Percentiles rank a stretch among this genome's conserved stretches.
These are phyloP conservation scores for Progne subis DNA, from an alignment of 2,113 vertebrate genomes.

Conservation along the genomic window DNA sequence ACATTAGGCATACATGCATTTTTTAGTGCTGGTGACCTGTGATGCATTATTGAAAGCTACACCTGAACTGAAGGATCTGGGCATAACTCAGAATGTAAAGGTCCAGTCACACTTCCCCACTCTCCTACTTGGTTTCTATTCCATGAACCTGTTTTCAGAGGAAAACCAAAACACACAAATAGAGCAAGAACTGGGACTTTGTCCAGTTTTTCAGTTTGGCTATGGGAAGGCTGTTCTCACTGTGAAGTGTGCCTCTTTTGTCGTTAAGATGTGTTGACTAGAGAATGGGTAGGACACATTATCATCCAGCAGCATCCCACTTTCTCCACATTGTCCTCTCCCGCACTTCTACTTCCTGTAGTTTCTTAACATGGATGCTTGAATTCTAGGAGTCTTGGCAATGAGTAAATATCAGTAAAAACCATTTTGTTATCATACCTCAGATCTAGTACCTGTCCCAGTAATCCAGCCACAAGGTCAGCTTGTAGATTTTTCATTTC, in stretches of 20 bases:
- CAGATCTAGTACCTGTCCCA: not conserved
- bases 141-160: not conserved
- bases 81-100: not conserved
- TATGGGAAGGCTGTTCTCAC: not conserved
- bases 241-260: not conserved
- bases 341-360: not conserved
- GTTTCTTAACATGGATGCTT: not conserved
- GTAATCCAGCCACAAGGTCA: not conserved
- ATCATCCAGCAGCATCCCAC: not conserved
- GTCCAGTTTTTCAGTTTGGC: not conserved
- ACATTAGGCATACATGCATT: not conserved
- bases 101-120: not conserved
- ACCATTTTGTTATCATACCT: not conserved
- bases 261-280: not conserved
- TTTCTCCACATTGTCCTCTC: not conserved
- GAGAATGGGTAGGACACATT: not conserved
- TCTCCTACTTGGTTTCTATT: not conserved
- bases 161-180: not conserved
- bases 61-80: not conserved
- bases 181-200: not conserved
- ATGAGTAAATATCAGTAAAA: not conserved
- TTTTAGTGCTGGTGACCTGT: not conserved
- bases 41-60: not conserved
- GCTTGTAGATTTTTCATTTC: not conserved
- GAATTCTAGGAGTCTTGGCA: not conserved